Conservation (phyloP, 2,113 vertebrate genomes). For the Oncorhynchus kisutch region DNA sequence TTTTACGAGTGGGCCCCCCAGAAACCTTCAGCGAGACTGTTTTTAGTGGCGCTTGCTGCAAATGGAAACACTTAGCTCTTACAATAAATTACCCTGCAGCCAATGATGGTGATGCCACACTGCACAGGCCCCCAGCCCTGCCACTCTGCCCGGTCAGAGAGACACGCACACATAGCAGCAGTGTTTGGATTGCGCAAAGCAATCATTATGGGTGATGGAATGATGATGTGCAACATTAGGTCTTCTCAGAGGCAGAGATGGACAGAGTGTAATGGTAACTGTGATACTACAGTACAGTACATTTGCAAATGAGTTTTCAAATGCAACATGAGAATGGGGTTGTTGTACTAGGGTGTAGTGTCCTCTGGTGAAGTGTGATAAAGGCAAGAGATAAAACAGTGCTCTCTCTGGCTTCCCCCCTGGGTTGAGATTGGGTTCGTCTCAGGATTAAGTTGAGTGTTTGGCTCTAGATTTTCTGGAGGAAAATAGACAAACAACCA, state of each 20-base stretch:
- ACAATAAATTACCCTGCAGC: constrained; percentile 70
- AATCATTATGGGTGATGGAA: not conserved
- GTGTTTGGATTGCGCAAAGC: constrained; percentile 33
- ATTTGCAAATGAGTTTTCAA: constrained; percentile 32
- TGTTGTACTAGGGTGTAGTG: constrained; percentile 46
- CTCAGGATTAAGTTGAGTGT: constrained; percentile 62
- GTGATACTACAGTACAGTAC: not conserved
- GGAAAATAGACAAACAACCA: constrained; percentile 57
- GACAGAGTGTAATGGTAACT: not conserved
- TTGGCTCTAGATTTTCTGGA: constrained; percentile 58
- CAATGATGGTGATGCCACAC: constrained; percentile 56
- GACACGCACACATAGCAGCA: constrained; percentile 30
- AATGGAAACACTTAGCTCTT: constrained; percentile 78
- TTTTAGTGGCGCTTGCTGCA: constrained; percentile 74
- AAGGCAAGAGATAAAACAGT: constrained; percentile 27
- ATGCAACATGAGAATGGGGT: constrained; percentile 23
- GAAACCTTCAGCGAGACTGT: constrained; percentile 66
- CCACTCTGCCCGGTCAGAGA: constrained; percentile 28
- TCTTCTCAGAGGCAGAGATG: too few relatives aligned
- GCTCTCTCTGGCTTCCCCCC: constrained; percentile 35
- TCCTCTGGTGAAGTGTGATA: constrained; percentile 47
- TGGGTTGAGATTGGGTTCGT: constrained; percentile 51
- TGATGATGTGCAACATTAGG: not conserved
- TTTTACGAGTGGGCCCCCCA: constrained; percentile 72
- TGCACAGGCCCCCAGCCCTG: constrained; percentile 50